A percentile compares a stretch with the other conserved stretches of the same genome.
Evolutionary conservation across 2,888 invertebrate species (phyloP).

Genomic region (Steinernema hermaphroditum): DNA sequence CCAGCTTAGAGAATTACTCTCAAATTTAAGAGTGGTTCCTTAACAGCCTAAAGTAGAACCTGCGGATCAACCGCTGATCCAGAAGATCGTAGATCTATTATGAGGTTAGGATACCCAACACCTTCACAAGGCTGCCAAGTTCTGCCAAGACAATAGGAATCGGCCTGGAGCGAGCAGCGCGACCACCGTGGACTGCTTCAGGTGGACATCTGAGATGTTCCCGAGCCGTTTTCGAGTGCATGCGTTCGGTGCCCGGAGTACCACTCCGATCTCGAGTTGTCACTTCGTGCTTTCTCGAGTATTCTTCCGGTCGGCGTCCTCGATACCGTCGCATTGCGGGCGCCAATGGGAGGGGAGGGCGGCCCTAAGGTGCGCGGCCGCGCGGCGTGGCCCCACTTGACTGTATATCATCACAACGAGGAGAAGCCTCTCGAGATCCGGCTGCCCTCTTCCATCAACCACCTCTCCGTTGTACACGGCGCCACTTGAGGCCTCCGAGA

Average conservation of each 20-base stretch:
- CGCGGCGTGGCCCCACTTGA: slow-evolving; percentile 30
- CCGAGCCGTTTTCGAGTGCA: slow-evolving; percentile 22
- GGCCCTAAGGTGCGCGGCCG: background rate
- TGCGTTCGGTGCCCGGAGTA: background rate
- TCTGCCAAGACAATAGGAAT: too few relatives aligned
- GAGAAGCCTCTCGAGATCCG: slow-evolving; percentile 30
- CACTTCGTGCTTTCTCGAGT: slow-evolving; percentile 18
- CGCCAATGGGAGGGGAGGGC: slow-evolving; percentile 18
- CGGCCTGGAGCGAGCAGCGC: background rate
- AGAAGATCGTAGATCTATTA: too few relatives aligned
- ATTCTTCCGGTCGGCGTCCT: slow-evolving; percentile 1
- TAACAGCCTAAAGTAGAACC: too few relatives aligned
- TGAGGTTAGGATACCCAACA: too few relatives aligned
- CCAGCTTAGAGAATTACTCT: too few relatives aligned
- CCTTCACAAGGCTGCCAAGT: too few relatives aligned
- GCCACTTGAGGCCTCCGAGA: slow-evolving; percentile 19
- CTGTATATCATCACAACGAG: slow-evolving; percentile 31
- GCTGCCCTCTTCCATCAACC: slow-evolving; percentile 29
- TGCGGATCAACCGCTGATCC: too few relatives aligned
- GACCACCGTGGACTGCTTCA: background rate
- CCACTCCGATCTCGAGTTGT: background rate
- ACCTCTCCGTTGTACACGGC: slow-evolving; percentile 27
- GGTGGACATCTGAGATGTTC: slow-evolving; percentile 22
- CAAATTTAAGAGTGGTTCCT: too few relatives aligned
- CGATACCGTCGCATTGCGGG: slow-evolving; percentile 9